Evolutionary conservation across 2,888 invertebrate species (phyloP).

Genomic region (Drosophila trichaetosa): DNA sequence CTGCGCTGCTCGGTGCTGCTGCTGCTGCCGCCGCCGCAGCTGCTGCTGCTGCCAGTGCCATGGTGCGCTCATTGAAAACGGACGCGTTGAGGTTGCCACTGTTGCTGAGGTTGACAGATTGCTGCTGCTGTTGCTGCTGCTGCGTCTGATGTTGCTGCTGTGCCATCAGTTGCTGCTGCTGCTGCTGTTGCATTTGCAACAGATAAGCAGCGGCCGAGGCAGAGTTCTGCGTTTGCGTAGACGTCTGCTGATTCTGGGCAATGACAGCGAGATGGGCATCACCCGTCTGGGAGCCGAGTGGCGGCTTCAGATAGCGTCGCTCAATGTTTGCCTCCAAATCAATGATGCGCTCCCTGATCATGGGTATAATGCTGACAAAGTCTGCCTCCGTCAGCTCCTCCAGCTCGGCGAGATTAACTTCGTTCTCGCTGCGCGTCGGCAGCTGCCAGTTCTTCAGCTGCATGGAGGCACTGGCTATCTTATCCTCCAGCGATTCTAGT

Average conservation of each 20-base stretch:
- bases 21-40: constrained; percentile 55
- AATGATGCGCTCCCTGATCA: constrained; percentile 89
- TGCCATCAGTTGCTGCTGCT: constrained; percentile 70
- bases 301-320: constrained; percentile 96
- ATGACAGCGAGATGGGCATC: constrained; percentile 88
- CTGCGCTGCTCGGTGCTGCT: constrained; percentile 33
- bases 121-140: constrained; percentile 69
- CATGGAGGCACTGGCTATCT: constrained; percentile 94
- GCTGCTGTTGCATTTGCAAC: constrained; percentile 81
- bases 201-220: constrained; percentile 84
- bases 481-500: constrained; percentile 95
- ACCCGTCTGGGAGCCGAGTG: constrained; percentile 88
- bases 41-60: constrained; percentile 81
- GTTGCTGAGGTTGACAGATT: constrained; percentile 63
- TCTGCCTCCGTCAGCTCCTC: constrained; percentile 84
- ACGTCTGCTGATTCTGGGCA: constrained; percentile 85
- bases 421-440: constrained; percentile 86
- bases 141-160: constrained; percentile 74
- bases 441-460: constrained; percentile 95
- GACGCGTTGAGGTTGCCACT: constrained; percentile 71
- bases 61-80: constrained; percentile 79
- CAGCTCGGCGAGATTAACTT: constrained; percentile 86
- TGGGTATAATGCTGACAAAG: constrained; percentile 87
- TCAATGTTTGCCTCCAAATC: constrained; percentile 96
- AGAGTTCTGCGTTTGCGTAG: constrained; percentile 84